These are phyloP conservation scores for Beroe forskalii DNA, from an alignment of 37 sponge, comb jelly and placozoan genomes.

Conservation along the genomic window DNA sequence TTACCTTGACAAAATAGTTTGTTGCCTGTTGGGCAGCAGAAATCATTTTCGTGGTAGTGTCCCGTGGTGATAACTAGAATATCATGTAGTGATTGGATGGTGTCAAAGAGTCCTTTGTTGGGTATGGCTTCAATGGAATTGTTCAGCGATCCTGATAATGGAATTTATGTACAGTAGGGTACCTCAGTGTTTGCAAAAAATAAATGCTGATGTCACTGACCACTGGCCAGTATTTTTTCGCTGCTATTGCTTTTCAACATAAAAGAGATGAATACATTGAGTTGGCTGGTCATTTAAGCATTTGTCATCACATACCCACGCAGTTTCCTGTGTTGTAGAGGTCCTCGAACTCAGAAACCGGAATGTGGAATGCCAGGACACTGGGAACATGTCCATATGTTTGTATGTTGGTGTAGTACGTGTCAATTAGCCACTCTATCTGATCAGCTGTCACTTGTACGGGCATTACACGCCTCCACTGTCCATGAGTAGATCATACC, in stretches of 20 bases:
- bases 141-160: slow-evolving; percentile 2
- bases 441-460: slow-evolving; percentile 69
- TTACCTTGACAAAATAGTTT: slow-evolving; percentile 55
- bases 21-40: slow-evolving; percentile 10
- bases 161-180: no score
- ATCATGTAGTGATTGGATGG: not conserved
- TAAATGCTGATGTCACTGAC: no score
- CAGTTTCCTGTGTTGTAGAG: slow-evolving; percentile 24
- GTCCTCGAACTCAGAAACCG: not conserved
- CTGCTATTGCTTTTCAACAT: no score
- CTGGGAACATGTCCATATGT: slow-evolving; percentile 21
- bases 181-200: no score
- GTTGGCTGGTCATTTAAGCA: no score
- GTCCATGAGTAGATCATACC: slow-evolving; percentile 69
- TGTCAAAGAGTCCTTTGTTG: not conserved
- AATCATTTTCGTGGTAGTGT: slow-evolving; percentile 62
- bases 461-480: slow-evolving; percentile 68
- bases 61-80: slow-evolving; percentile 11
- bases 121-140: not conserved
- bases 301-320: slow-evolving; percentile 16
- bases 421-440: slow-evolving; percentile 50
- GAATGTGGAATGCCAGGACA: slow-evolving; percentile 52
- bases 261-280: no score
- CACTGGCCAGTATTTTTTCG: no score
- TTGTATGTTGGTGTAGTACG: not conserved